Evolutionary conservation across 2,113 vertebrate species (phyloP).

Genomic region (Sigmodon hispidus): DNA sequence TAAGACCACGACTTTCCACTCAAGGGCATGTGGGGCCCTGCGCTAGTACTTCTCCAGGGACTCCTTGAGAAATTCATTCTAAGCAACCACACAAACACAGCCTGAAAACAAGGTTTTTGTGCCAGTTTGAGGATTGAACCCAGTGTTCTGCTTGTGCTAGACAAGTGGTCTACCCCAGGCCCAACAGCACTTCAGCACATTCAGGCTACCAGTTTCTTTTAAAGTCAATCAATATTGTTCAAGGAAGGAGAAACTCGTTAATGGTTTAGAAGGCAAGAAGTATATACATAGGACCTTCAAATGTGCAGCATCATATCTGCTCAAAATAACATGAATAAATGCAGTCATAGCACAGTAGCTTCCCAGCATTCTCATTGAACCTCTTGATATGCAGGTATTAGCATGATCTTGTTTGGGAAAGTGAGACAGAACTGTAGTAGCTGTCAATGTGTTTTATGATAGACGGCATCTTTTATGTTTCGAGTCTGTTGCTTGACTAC

Average conservation of each 20-base stretch:
- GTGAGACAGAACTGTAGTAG: background rate
- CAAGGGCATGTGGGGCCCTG: background rate
- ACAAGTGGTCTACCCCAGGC: background rate
- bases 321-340: constrained; percentile 38
- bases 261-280: background rate
- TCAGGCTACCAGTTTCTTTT: background rate
- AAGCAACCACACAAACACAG: background rate
- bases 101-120: background rate
- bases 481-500: background rate
- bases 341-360: background rate
- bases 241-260: background rate
- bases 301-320: background rate
- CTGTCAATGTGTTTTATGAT: background rate
- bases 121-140: background rate
- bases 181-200: background rate
- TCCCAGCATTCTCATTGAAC: background rate
- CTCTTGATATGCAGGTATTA: background rate
- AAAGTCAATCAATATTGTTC: background rate
- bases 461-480: background rate
- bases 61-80: constrained; percentile 7
- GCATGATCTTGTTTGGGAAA: background rate
- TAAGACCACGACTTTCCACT: constrained; percentile 53
- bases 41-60: constrained; percentile 45
- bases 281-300: background rate
- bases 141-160: background rate